A percentile compares a stretch with the other conserved stretches of the same genome.
Evolutionary conservation across 2,888 invertebrate genomes (phyloP).

Genomic region (Ophion ellenae): DNA sequence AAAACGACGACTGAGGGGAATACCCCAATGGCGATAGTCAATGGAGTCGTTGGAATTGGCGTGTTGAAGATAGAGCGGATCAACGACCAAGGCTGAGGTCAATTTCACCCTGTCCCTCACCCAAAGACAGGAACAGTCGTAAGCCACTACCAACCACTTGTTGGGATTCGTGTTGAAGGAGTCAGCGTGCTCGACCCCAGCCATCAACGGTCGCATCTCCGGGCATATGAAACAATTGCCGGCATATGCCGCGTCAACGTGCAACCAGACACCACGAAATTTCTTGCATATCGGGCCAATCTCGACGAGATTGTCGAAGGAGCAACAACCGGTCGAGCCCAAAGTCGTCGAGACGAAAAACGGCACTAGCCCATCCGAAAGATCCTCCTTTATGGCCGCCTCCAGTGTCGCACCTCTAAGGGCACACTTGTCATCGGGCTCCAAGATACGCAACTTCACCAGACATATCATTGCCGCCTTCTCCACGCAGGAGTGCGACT

Average conservation of each 20-base stretch:
- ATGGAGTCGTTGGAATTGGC: constrained; percentile 90
- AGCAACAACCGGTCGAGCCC: constrained; percentile 93
- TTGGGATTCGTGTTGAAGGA: constrained; percentile 96
- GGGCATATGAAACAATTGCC: constrained; percentile 94
- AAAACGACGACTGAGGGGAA: constrained; percentile 93
- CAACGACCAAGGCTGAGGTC: constrained; percentile 93
- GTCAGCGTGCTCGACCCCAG: constrained; percentile 90
- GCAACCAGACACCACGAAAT: constrained; percentile 90
- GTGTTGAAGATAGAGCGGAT: constrained; percentile 94
- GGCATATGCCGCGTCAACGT: constrained; percentile 95
- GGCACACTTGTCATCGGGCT: constrained; percentile 88
- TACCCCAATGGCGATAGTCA: constrained; percentile 93
- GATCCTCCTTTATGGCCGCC: constrained; percentile 89
- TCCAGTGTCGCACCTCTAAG: constrained; percentile 87
- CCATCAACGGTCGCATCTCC: constrained; percentile 88
- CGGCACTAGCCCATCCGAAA: constrained; percentile 90
- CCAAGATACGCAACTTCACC: constrained; percentile 89
- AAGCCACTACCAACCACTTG: constrained; percentile 93
- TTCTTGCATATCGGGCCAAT: constrained; percentile 89
- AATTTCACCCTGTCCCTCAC: constrained; percentile 90
- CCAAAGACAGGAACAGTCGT: constrained; percentile 95
- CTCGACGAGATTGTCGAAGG: constrained; percentile 92
- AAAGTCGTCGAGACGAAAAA: constrained; percentile 93
- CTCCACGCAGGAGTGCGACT: constrained; percentile 91
- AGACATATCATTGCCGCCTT: constrained; percentile 92